Evolutionary conservation across 1,140 invertebrate genomes (phyloP).

Genomic region (Lysiphlebus fabarum): DNA sequence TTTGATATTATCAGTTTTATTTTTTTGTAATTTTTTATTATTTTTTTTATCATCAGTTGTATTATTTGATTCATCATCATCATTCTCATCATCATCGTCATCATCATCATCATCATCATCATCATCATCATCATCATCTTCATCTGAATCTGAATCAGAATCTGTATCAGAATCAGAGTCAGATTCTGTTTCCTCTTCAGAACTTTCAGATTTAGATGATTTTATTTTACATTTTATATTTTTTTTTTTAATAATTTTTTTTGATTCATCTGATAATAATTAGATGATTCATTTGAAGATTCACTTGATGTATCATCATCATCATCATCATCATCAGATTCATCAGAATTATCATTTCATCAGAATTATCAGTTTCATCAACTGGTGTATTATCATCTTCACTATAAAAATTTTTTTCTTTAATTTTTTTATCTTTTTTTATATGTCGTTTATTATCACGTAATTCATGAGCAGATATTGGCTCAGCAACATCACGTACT

Average conservation of each 20-base stretch:
- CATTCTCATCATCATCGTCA: too few relatives aligned
- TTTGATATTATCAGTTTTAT: constrained; percentile 26
- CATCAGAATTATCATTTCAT: constrained; percentile 22
- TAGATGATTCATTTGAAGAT: constrained; percentile 36
- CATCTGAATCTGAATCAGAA: constrained; percentile 30
- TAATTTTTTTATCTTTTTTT: constrained; percentile 45
- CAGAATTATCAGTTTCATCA: constrained; percentile 45
- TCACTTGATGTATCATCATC: constrained; percentile 35
- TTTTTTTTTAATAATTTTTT: constrained; percentile 10
- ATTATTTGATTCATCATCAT: too few relatives aligned
- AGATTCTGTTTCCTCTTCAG: constrained; percentile 46
- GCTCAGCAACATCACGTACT: constrained; percentile 73
- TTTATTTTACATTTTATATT: constrained; percentile 1
- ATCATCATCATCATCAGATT: constrained; percentile 44
- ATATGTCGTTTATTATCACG: constrained; percentile 29
- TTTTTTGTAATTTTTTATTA: constrained; percentile 19
- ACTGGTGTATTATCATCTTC: constrained; percentile 41
- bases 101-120: constrained; percentile 12
- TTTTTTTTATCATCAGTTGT: constrained; percentile 15
- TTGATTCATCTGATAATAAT: constrained; percentile 41
- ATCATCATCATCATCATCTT: constrained; percentile 34
- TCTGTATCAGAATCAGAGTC: constrained; percentile 42
- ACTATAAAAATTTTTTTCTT: constrained; percentile 44
- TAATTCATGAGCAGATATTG: constrained; percentile 30
- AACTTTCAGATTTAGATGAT: constrained; percentile 34